Percentiles rank a stretch among this genome's conserved stretches.
phyloP scores from a whole-genome alignment of 2,797 vertebrate genomes.

The Spondyliosoma cantharus region DNA sequence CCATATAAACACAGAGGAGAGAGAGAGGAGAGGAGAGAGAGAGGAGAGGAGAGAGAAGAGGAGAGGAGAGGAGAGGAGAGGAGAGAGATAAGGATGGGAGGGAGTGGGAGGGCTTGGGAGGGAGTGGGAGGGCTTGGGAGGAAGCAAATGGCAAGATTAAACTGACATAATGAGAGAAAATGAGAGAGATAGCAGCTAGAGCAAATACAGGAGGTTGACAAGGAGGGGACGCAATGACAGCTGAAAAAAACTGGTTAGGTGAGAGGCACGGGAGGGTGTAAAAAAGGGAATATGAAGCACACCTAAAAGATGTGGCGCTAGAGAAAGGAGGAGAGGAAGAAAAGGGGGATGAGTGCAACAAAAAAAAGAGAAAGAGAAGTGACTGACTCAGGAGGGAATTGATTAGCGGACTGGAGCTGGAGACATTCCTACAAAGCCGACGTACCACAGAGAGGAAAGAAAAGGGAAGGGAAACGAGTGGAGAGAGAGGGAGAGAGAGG shows the following conservation, averaged over 20 bases:
- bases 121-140: conserved; percentile 64
- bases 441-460: conserved; percentile 45
- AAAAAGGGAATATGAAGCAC: conserved; percentile 48
- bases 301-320: conserved; percentile 39
- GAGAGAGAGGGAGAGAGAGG: conserved; percentile 14
- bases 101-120: conserved; percentile 58
- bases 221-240: conserved; percentile 18
- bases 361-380: conserved; percentile 22
- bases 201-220: conserved; percentile 29
- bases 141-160: conserved; percentile 71
- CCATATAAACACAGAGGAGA: conserved; percentile 63
- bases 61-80: conserved; percentile 23
- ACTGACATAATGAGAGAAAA: conserved; percentile 69
- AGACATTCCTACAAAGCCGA: conserved; percentile 61
- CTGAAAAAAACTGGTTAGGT: conserved; percentile 24
- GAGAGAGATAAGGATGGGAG: conserved; percentile 30
- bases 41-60: conserved; percentile 9
- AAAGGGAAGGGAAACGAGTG: not conserved
- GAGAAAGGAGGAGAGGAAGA: conserved; percentile 24
- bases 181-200: conserved; percentile 44
- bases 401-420: conserved; percentile 68
- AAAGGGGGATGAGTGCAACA: not conserved
- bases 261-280: conserved; percentile 10
- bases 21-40: conserved; percentile 8
- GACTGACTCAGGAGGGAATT: conserved; percentile 70